A percentile compares a stretch with the other conserved stretches of the same genome.
Evolutionary conservation across 2,888 invertebrate genomes (phyloP).

Genomic region (Acanthosepion esculentum): DNA sequence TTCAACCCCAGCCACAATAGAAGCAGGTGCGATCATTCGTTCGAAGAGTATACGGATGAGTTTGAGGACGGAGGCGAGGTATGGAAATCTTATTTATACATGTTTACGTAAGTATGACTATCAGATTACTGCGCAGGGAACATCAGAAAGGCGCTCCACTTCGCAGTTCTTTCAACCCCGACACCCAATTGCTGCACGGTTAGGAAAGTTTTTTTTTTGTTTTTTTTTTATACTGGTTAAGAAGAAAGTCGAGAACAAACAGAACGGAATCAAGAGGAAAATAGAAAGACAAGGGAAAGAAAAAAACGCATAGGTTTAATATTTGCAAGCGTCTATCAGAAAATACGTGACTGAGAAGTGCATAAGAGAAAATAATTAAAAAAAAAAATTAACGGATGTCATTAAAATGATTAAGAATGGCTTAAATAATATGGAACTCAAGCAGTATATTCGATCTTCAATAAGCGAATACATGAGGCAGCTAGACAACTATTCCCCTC

Average conservation of each 20-base stretch:
- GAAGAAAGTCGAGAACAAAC: background rate
- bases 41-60: background rate
- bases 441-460: too few species aligned
- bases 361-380: too few species aligned
- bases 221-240: too few species aligned
- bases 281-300: background rate
- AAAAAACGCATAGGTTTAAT: background rate
- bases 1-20: background rate
- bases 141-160: background rate
- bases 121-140: background rate
- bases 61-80: background rate
- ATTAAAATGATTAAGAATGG: background rate
- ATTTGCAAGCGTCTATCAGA: background rate
- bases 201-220: background rate
- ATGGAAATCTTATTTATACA: conserved; percentile 13
- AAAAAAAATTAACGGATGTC: background rate
- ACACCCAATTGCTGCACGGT: background rate
- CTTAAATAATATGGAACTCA: too few species aligned
- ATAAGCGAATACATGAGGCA: too few species aligned
- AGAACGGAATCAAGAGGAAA: background rate
- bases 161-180: background rate
- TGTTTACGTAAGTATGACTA: conserved; percentile 33
- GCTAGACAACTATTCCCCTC: too few species aligned
- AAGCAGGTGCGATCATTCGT: conserved; percentile 21
- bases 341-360: background rate